Evolutionary conservation across 2,113 vertebrate genomes (phyloP), one percentile per base, ranked within the genome.

Genomic region (Physeter macrocephalus): DNA sequence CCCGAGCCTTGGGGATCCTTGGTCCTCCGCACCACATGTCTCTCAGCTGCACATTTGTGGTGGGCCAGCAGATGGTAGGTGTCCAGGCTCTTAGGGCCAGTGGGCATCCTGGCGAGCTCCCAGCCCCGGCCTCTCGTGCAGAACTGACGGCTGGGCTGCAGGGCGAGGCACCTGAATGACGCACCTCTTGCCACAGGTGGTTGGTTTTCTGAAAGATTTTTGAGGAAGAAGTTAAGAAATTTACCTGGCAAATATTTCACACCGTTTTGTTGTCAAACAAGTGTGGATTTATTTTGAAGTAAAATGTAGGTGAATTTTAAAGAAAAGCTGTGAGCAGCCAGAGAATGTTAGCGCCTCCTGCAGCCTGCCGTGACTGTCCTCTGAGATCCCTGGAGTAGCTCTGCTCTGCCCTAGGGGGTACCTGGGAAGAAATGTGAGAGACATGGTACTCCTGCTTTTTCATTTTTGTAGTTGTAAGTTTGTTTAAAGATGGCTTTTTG

Each of bases 201-300:
- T 57, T 5, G 6, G 39, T 74, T 80, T 78, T 59, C 83, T 95
- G 82, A 49, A 88, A 84, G 39, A 78, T 41, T 92, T 61, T 77
- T 71, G 29, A 93, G 25, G n/a, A 78, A 82, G n/a, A 88, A 59
- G 13, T 78, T 69, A 31, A 82, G 52, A 64, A 23, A 90, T 95
- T 77, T 41, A 31, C 36, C 25, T 52, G 46, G 27, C n/a, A 93
- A 1, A 29, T 90, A 36, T 39, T 71, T 89, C 49, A 57, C 54
- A 87, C 27, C 27, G 52, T 74, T 89, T 94, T 64, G 59, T 69
- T 69, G 13, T 81, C n/a, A 20, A 75, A 27, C 27, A 91, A 75
- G 10, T 69, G 12, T 66, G 61, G 27, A 21, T 86, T 85, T 89
- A 57, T 87, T 89, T 64, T 67, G 43, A 83, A 69, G 20, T 77